Conservation (phyloP, 2,113 vertebrate species). For the Peromyscus polionotus region DNA sequence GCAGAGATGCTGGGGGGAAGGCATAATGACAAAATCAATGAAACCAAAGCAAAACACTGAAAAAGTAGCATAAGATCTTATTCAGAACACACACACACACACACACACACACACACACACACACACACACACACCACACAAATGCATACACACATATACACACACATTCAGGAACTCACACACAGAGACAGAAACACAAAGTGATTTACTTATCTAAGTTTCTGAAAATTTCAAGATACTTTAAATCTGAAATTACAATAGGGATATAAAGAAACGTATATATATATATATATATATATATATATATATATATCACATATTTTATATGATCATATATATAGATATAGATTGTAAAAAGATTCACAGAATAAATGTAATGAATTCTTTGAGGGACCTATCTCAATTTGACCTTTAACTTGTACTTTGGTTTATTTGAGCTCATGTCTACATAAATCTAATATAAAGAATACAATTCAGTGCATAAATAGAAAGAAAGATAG, state of each 20-base stretch:
- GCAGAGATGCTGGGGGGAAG: background rate
- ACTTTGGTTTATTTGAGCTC: background rate
- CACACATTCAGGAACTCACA: background rate
- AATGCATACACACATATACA: background rate
- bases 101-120: background rate
- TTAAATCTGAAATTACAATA: background rate
- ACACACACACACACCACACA: background rate
- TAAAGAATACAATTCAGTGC: background rate
- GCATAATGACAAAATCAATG: background rate
- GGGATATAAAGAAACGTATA: conserved; percentile 24
- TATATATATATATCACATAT: background rate
- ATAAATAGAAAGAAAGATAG: background rate
- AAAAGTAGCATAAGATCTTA: background rate
- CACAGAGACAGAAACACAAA: background rate
- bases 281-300: background rate
- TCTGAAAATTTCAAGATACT: conserved; percentile 11
- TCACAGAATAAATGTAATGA: background rate
- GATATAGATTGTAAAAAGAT: background rate
- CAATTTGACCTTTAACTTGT: conserved; percentile 38
- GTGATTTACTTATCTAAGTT: background rate
- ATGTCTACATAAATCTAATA: background rate
- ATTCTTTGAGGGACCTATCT: conserved; percentile 31
- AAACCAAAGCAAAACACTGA: background rate
- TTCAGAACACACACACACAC: background rate
- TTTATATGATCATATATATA: background rate